These are phyloP conservation scores for Labeo catla DNA, from an alignment of 2,113 vertebrate species.

Conservation along the genomic window DNA sequence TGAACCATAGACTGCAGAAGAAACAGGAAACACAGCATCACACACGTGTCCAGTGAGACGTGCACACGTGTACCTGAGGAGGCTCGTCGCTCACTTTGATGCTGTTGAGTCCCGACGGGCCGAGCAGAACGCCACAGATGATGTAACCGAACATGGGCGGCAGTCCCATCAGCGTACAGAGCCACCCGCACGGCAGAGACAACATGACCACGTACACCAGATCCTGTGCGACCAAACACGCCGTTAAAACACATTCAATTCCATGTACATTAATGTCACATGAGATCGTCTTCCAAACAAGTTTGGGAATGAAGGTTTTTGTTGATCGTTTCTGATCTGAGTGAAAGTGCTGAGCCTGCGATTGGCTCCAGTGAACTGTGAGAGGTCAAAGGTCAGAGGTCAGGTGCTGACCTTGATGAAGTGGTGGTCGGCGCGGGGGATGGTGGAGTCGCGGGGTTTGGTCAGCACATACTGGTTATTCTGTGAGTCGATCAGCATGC, in stretches of 20 bases:
- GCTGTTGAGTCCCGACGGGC: conserved; percentile 93
- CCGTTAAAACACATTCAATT: neutral
- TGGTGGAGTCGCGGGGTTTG: conserved; percentile 93
- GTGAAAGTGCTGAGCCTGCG: no score
- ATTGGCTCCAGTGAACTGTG: neutral
- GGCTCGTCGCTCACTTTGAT: conserved; percentile 83
- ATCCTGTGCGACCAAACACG: conserved; percentile 77
- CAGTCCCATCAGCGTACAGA: conserved; percentile 86
- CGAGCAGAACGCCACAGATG: conserved; percentile 91
- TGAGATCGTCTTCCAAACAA: no score
- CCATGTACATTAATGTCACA: no score
- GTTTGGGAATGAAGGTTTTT: no score
- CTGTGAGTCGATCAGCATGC: conserved; percentile 98
- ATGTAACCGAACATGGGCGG: conserved; percentile 98
- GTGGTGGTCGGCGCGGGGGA: conserved; percentile 93
- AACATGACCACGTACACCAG: conserved; percentile 91
- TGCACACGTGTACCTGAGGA: neutral
- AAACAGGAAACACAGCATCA: neutral
- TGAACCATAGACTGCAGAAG: conserved; percentile 91
- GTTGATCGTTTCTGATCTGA: neutral
- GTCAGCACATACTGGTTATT: conserved; percentile 98
- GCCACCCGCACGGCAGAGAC: conserved; percentile 94
- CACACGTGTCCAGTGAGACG: neutral
- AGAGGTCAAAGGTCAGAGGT: neutral
- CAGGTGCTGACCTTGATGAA: conserved; percentile 86